A percentile compares a stretch with the other conserved stretches of the same genome.
These are phyloP conservation scores for Calliopum simillimum DNA, from an alignment of 2,888 invertebrate species.

Conservation along the genomic window DNA sequence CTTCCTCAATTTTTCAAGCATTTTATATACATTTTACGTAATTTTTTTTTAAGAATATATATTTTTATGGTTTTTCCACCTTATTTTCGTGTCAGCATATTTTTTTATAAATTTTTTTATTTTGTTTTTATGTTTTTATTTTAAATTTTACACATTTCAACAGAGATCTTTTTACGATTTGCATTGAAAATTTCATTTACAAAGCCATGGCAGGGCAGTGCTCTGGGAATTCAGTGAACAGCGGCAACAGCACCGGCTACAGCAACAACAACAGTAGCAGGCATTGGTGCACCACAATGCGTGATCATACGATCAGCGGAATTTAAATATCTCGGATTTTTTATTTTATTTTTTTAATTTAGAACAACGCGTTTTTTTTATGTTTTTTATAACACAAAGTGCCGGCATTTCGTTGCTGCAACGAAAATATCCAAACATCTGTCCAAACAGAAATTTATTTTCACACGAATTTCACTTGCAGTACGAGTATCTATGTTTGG, in stretches of 20 bases:
- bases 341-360: not conserved
- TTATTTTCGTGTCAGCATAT: not conserved
- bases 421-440: constrained; percentile 21
- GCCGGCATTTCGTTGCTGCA: not conserved
- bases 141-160: constrained; percentile 6
- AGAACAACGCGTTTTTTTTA: constrained; percentile 14
- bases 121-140: constrained; percentile 1
- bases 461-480: constrained; percentile 25
- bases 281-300: not conserved
- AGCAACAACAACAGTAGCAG: not conserved
- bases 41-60: not conserved
- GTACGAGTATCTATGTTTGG: not conserved
- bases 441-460: constrained; percentile 30
- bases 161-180: constrained; percentile 10
- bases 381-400: constrained; percentile 7
- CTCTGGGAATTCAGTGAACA: not conserved
- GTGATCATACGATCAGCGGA: constrained; percentile 8
- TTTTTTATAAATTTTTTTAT: not conserved
- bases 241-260: not conserved
- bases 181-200: constrained; percentile 32
- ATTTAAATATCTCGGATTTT: constrained; percentile 21
- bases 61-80: not conserved
- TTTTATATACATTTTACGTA: too few species aligned
- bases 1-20: too few species aligned
- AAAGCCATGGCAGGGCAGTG: constrained; percentile 34